These are phyloP conservation scores for Idaea biselata DNA, from an alignment of 2,888 invertebrate species.

Conservation along the genomic window DNA sequence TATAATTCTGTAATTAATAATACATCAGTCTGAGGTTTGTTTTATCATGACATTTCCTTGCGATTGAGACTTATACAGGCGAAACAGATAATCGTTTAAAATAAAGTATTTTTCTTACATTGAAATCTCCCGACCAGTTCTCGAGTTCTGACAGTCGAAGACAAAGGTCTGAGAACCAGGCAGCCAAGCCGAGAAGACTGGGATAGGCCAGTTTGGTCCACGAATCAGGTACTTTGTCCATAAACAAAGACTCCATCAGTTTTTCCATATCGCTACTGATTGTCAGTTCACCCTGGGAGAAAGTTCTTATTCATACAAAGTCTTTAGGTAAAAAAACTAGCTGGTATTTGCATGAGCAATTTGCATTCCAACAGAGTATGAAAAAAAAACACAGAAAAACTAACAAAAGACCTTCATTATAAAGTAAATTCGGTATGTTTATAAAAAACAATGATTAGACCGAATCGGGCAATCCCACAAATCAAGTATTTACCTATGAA, in stretches of 20 bases:
- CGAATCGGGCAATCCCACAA: neutral
- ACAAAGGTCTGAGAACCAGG: conserved; percentile 94
- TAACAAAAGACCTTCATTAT: neutral
- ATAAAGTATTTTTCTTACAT: conserved; percentile 55
- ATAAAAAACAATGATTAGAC: neutral
- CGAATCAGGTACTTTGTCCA: conserved; percentile 92
- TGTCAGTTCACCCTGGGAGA: conserved; percentile 90
- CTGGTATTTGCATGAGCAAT: neutral
- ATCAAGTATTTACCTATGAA: neutral
- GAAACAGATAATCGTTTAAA: no score
- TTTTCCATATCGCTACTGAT: conserved; percentile 96
- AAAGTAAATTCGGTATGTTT: neutral
- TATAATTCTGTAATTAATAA: no score
- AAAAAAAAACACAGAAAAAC: no score
- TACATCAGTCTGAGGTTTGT: no score
- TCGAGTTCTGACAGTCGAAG: conserved; percentile 89
- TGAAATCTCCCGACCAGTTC: conserved; percentile 93
- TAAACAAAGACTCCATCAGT: conserved; percentile 90
- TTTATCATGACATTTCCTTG: no score
- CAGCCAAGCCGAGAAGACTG: conserved; percentile 88
- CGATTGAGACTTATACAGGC: no score
- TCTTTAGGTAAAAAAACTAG: neutral
- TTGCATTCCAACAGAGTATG: neutral
- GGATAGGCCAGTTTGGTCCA: conserved; percentile 96
- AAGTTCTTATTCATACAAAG: neutral